Conservation (phyloP, 2,888 invertebrate genomes). For the Idaea aversata region DNA sequence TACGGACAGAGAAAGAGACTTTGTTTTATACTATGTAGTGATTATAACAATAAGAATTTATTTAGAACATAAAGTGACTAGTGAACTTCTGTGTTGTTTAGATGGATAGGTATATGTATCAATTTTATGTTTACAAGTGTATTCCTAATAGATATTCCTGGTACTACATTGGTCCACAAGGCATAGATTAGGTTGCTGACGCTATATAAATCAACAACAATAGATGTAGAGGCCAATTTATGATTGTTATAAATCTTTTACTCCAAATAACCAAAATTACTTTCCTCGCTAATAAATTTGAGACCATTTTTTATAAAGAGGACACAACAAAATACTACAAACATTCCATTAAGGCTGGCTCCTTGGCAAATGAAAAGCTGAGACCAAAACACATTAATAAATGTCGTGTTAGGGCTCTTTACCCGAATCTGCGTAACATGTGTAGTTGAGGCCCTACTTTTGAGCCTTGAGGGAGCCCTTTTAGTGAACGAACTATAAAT, state of each 20-base stretch:
- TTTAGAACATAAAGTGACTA: no score
- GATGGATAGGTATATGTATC: no score
- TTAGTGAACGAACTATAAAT: conserved; percentile 48
- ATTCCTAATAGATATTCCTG: neutral
- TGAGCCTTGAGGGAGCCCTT: conserved; percentile 40
- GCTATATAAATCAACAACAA: neutral
- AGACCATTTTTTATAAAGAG: neutral
- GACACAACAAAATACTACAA: neutral
- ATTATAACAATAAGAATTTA: no score
- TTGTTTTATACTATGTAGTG: no score
- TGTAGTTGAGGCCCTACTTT: conserved; percentile 36
- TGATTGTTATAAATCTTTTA: neutral
- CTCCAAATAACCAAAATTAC: neutral
- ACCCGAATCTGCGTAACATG: conserved; percentile 41
- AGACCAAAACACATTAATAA: conserved; percentile 47
- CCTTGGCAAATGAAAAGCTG: conserved; percentile 10
- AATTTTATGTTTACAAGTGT: no score
- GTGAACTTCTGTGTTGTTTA: no score
- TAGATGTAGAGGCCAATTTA: neutral
- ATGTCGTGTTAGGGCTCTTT: conserved; percentile 42
- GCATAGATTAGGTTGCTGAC: neutral
- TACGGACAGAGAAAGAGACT: no score
- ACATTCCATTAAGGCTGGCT: conserved; percentile 5
- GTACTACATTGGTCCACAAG: neutral
- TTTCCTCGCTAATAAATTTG: neutral